These are phyloP conservation scores for Acromyrmex heyeri DNA, from an alignment of 1,140 invertebrate species.

Conservation along the genomic window DNA sequence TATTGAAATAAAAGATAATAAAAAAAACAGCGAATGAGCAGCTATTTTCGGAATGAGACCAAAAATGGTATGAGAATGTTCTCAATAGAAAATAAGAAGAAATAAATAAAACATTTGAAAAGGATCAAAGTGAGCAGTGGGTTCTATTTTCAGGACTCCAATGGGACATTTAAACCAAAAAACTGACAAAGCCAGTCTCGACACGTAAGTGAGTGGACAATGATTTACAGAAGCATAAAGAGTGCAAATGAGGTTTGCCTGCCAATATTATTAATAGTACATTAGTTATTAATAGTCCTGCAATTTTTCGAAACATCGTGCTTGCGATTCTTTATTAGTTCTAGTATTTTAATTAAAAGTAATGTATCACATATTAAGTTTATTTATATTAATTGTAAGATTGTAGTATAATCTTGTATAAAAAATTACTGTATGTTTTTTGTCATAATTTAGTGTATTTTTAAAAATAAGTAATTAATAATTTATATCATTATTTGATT, in stretches of 20 bases:
- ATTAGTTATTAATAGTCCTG: background rate
- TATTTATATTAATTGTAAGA: constrained; percentile 6
- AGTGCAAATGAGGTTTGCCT: background rate
- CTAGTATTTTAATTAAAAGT: too few species aligned
- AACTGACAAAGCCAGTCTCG: constrained; percentile 49
- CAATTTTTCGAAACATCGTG: background rate
- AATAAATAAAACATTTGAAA: constrained; percentile 71
- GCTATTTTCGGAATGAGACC: constrained; percentile 62
- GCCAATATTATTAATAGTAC: constrained; percentile 49
- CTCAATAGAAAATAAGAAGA: constrained; percentile 63
- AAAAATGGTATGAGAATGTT: constrained; percentile 47
- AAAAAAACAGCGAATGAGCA: constrained; percentile 2
- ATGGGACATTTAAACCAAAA: constrained; percentile 47
- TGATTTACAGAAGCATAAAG: constrained; percentile 42
- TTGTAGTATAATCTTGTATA: background rate
- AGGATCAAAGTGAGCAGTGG: constrained; percentile 65
- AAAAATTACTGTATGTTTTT: background rate
- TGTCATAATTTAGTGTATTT: background rate
- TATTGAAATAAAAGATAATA: constrained; percentile 1
- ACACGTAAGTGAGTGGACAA: constrained; percentile 46
- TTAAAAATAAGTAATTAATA: background rate
- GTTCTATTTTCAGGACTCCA: constrained; percentile 64
- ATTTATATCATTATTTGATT: background rate
- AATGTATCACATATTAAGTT: too few species aligned
- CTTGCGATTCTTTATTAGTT: background rate